Percentiles rank a stretch among this genome's conserved stretches.
These are phyloP conservation scores for Allobates femoralis DNA, from an alignment of 2,797 vertebrate genomes.

Conservation along the genomic window DNA sequence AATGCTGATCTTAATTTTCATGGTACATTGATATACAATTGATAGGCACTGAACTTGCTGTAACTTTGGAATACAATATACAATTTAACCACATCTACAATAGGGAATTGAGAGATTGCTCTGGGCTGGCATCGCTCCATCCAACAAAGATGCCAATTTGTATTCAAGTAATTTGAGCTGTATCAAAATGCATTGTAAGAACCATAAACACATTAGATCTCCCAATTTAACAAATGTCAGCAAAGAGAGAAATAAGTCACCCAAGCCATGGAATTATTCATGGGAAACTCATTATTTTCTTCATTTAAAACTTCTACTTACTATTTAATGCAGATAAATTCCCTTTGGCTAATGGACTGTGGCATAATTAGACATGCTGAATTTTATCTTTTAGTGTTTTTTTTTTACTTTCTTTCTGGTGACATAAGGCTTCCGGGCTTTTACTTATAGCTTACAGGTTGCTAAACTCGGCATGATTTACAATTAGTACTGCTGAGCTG, in stretches of 20 bases:
- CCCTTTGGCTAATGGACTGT: constrained; percentile 60
- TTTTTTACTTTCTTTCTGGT: constrained; percentile 49
- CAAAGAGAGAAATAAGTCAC: constrained; percentile 52
- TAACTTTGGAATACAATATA: background rate
- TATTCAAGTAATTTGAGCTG: constrained; percentile 36
- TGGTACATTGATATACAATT: constrained; percentile 46
- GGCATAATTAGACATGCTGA: constrained; percentile 60
- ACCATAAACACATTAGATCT: constrained; percentile 53
- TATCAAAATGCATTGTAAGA: constrained; percentile 45
- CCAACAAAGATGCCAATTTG: constrained; percentile 35
- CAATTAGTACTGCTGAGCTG: constrained; percentile 57
- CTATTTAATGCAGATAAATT: constrained; percentile 62
- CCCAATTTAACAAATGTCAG: constrained; percentile 57
- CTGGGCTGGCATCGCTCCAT: constrained; percentile 34
- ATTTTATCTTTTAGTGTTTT: constrained; percentile 47
- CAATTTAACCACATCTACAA: constrained; percentile 28
- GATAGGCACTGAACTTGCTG: constrained; percentile 43
- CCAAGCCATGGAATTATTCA: constrained; percentile 52
- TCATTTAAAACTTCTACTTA: constrained; percentile 58
- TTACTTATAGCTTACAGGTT: constrained; percentile 51
- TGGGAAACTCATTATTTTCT: constrained; percentile 60
- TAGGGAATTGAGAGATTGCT: constrained; percentile 34
- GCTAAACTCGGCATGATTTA: constrained; percentile 55
- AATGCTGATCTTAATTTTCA: constrained; percentile 46
- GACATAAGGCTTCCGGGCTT: constrained; percentile 56